Conservation (phyloP, 30 jellyfish, hydroid and myxozoan genomes). For the Haliclystus octoradiatus region DNA sequence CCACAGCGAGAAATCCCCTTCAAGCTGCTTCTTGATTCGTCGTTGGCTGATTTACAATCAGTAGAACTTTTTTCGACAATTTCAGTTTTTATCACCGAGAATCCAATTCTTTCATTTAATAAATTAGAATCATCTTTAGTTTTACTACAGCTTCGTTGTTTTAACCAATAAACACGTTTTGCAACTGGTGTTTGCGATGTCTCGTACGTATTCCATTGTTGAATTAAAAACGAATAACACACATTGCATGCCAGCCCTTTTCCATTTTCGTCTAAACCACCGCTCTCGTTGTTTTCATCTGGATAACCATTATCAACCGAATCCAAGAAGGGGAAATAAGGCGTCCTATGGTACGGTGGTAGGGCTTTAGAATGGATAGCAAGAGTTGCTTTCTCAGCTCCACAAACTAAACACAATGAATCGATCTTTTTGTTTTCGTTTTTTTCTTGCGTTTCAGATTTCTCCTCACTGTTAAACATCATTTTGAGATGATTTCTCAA, state of each 20-base stretch:
- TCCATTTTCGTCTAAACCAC: constrained; percentile 16
- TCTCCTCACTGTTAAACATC: neutral
- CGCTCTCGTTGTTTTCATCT: neutral
- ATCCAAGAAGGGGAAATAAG: constrained; percentile 71
- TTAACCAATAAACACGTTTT: constrained; percentile 67
- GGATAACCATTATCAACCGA: neutral
- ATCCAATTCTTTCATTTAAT: neutral
- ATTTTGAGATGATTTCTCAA: no score
- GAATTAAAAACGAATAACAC: constrained; percentile 64
- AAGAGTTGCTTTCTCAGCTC: constrained; percentile 53
- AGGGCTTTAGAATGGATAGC: constrained; percentile 33
- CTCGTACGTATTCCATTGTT: constrained; percentile 79
- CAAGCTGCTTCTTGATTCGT: neutral
- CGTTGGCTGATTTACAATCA: neutral
- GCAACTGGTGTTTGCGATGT: constrained; percentile 40
- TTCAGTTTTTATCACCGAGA: neutral
- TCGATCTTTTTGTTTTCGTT: neutral
- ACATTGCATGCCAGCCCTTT: constrained; percentile 44
- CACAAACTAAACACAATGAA: constrained; percentile 52
- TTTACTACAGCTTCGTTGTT: neutral
- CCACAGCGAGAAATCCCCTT: constrained; percentile 1
- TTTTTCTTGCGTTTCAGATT: neutral
- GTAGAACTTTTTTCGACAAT: neutral
- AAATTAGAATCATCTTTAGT: neutral
- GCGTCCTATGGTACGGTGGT: constrained; percentile 25